Conservation (phyloP, 2,113 vertebrate species). For the Trichechus manatus region DNA sequence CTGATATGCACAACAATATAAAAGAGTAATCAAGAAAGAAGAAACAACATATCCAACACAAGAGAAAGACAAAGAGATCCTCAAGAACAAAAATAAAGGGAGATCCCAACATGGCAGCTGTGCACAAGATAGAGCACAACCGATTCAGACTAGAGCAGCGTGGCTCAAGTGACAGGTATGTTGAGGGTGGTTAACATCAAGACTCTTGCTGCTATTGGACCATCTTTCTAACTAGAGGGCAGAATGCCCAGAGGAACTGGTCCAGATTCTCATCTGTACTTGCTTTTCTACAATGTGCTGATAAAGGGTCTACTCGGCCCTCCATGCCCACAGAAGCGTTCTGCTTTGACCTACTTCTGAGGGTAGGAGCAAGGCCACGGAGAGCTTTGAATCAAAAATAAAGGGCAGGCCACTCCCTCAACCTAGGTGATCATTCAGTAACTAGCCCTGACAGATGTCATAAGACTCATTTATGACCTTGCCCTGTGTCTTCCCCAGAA, state of each 20-base stretch:
- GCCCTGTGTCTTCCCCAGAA: neutral
- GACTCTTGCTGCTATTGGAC: neutral
- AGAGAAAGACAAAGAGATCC: neutral
- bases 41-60: neutral
- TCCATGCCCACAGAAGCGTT: neutral
- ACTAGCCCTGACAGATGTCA: neutral
- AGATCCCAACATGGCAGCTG: neutral
- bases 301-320: neutral
- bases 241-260: neutral
- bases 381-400: constrained; percentile 11
- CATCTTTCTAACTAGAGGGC: neutral
- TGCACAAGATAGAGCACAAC: neutral
- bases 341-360: constrained; percentile 32
- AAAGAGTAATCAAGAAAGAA: constrained; percentile 10
- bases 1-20: neutral
- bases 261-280: neutral
- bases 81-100: neutral
- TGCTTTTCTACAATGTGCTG: neutral
- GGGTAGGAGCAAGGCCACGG: neutral
- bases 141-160: fast-evolving
- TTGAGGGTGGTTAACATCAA: neutral
- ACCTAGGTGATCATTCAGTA: neutral
- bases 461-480: neutral
- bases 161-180: neutral
- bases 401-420: neutral